Conservation (phyloP, 1,140 invertebrate genomes). For the Bombyx mandarina region DNA sequence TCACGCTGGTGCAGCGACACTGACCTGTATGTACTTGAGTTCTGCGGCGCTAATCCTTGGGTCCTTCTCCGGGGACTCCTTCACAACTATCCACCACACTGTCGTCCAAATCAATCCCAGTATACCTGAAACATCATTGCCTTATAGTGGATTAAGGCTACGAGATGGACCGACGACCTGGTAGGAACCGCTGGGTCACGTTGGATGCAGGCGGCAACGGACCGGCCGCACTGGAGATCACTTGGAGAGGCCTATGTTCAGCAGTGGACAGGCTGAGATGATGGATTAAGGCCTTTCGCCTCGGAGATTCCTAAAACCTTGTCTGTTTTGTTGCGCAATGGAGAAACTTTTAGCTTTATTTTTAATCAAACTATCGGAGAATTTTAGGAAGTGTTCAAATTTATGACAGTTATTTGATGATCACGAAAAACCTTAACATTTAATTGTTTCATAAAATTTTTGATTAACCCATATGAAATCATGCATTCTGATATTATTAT, state of each 20-base stretch:
- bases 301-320: too few relatives aligned
- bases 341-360: background rate
- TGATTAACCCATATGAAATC: too few relatives aligned
- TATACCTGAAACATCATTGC: conserved; percentile 57
- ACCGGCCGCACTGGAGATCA: too few relatives aligned
- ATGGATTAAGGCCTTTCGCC: too few relatives aligned
- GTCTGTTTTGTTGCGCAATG: too few relatives aligned
- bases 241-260: too few relatives aligned
- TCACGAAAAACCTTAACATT: background rate
- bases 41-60: conserved; percentile 81
- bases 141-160: conserved; percentile 1
- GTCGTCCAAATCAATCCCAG: conserved; percentile 81
- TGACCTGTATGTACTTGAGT: conserved; percentile 81
- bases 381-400: background rate
- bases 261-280: too few relatives aligned
- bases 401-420: background rate
- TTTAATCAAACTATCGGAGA: background rate
- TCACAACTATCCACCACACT: conserved; percentile 79
- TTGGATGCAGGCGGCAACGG: too few relatives aligned
- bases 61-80: conserved; percentile 84
- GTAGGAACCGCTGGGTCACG: too few relatives aligned
- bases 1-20: background rate
- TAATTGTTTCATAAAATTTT: too few relatives aligned
- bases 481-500: too few relatives aligned
- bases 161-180: too few relatives aligned